phyloP scores from a whole-genome alignment of 2,888 invertebrate genomes.

The Taphrorychus bicolor region DNA sequence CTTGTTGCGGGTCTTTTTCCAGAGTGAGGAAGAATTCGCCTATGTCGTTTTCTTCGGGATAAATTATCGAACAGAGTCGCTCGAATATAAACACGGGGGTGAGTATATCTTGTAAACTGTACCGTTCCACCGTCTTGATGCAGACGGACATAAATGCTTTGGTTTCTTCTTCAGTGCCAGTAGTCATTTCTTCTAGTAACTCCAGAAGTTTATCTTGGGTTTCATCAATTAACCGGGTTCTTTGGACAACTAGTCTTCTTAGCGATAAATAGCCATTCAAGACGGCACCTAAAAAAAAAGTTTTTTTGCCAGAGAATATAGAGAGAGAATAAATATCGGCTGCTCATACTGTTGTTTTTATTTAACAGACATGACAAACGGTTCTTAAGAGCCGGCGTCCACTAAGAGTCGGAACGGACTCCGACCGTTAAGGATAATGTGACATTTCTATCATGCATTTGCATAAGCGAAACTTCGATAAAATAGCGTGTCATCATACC shows the following conservation, averaged over 20 bases:
- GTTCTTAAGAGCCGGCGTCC: too few relatives aligned
- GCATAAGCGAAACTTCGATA: too few relatives aligned
- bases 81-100: constrained; percentile 99
- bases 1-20: constrained; percentile 98
- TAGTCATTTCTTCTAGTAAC: constrained; percentile 94
- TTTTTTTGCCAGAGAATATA: too few relatives aligned
- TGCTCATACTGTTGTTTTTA: too few relatives aligned
- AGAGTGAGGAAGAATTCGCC: constrained; percentile 96
- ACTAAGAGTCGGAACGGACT: too few relatives aligned
- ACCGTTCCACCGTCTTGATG: constrained; percentile 93
- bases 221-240: constrained; percentile 94
- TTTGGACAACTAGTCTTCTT: constrained; percentile 88
- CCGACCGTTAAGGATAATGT: too few relatives aligned
- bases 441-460: too few relatives aligned
- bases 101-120: constrained; percentile 88
- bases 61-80: constrained; percentile 94
- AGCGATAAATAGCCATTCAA: constrained; percentile 93
- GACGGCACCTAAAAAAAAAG: constrained; percentile 70
- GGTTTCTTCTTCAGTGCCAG: constrained; percentile 94
- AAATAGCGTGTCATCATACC: too few relatives aligned
- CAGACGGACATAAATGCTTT: constrained; percentile 97
- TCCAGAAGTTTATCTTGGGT: constrained; percentile 94
- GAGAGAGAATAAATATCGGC: too few relatives aligned
- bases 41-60: constrained; percentile 96
- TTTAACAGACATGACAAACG: neutral